Base-by-base conservation (phyloP, 1,140 invertebrate species). In the Conus ventricosus region DNA sequence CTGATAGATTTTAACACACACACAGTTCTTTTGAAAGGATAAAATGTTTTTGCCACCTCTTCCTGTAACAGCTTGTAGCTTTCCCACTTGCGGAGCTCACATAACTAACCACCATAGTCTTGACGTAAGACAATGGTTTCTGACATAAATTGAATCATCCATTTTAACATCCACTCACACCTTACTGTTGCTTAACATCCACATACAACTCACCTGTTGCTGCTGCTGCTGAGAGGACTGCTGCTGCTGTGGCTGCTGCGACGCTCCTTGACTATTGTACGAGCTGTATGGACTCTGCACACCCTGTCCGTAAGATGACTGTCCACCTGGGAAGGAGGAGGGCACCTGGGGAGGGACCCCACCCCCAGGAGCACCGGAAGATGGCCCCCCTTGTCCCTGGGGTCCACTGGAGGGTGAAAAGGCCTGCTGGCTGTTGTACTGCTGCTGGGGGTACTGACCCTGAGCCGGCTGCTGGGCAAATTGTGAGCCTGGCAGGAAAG, bases 281-380 rank as follows among this genome's bases (percentile, higher is more conserved):
- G 86, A 85, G n/a, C 87, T 87, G 87, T 92, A 93, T 88, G 92
- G 92, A 23, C 87, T 80, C 84, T 92, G 89, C 60, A 88, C 91
- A 55, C 82, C 83, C 91, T 91, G 91, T 67, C 90, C 90, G 10
- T 88, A 85, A n/a, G 88, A 89, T 83, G 83, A 89, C 83, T 91
- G 91, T 54, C 90, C 92, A 75, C 91, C 90, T 55, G 51, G 54
- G 75, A 71, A 87, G 25, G 75, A 78, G 57, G 84, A n/a, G 27
- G 25, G 63, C 23, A 57, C 23, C 57, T 84, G 82, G 23, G 54
- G 57, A 13, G 82, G 82, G 20, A 39, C 39, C 39, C 39, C 39
- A 39, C 39, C 39, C 39, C 39, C 39, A 39, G 39, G 39, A 39
- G n/a, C 82, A 10, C 55, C 82, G 55, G 85, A 53, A 20, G 85